Base-by-base conservation (phyloP, 1,140 invertebrate genomes). In the Bombus sylvicola region DNA sequence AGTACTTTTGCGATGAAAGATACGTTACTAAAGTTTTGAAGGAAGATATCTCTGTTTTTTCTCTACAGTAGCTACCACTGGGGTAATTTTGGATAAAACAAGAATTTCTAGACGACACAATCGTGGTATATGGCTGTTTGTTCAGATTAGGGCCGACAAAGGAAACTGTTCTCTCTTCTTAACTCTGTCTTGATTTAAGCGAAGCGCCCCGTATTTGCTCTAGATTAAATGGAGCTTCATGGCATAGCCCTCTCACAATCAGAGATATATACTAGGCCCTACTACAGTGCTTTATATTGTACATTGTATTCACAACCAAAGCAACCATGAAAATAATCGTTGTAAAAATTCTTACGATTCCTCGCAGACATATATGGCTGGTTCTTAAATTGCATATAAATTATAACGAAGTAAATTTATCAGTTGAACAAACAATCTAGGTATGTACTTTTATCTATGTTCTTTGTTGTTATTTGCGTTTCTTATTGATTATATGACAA, bases 61-160 rank as follows among this genome's bases (percentile, higher is more conserved):
- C 43, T 34, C 39, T 85, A 53, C 89, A 74, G 86, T 81, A 90
- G 87, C 81, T 22, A 78, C 43, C 71, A 62, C 28, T 64, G 66
- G 81, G 83, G 83, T 88, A 90, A 90, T 87, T 87, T 86, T 66
- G 87, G 79, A 85, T 88, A 76, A 90, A 90, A 81, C 74, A 78
- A 41, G 62, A 88, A 75, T 68, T 53, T 53, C 73, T 83, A 57
- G 47, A 31, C 41, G 78, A 81, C 77, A 77, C 72, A 57, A 47
- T 66, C 53, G 73, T 88, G 81, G 89, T 91, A 92, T 92, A 92
- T 82, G 85, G 89, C 86, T 92, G 91, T 91, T 93, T 92, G 88
- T 81, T 77, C 68, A 92, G 93, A 94, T 93, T 94, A 93, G 84
- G 83, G 68, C 93, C 93, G 93, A 93, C 93, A 94, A 94, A 94